Evolutionary conservation across 2,113 vertebrate genomes (phyloP).

Genomic region (Mohoua ochrocephala): DNA sequence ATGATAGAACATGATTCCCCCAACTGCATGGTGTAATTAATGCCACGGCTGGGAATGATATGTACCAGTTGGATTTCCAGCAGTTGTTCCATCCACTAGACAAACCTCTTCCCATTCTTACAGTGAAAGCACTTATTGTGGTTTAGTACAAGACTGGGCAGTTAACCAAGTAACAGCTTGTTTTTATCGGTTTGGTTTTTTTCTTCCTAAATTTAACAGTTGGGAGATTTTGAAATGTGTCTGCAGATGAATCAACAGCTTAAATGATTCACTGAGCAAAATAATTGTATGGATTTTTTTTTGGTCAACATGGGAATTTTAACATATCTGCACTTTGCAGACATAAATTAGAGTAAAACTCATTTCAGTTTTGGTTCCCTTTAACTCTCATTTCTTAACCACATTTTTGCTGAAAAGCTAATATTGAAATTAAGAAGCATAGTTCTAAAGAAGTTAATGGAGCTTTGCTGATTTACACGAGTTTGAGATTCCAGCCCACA

Average conservation of each 20-base stretch:
- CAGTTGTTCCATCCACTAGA: background rate
- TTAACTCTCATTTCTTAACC: background rate
- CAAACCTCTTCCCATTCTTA: background rate
- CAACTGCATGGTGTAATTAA: background rate
- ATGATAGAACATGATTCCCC: background rate
- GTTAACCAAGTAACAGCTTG: constrained; percentile 3
- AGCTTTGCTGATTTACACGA: background rate
- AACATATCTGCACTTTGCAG: constrained; percentile 15
- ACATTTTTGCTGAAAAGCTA: constrained; percentile 8
- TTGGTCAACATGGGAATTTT: background rate
- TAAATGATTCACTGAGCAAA: constrained; percentile 16
- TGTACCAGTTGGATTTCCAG: background rate
- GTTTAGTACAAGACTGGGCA: background rate
- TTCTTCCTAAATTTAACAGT: background rate
- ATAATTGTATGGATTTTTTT: background rate
- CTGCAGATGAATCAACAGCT: constrained; percentile 26
- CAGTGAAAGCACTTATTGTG: background rate
- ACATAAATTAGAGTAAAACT: background rate
- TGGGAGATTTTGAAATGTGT: constrained; percentile 1
- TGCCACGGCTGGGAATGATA: background rate
- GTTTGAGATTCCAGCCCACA: background rate
- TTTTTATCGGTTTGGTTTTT: background rate
- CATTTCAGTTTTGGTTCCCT: background rate
- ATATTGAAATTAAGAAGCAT: background rate
- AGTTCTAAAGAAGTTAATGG: background rate